Conservation (phyloP, 2,797 vertebrate species). For the Tauraco hartlaubi region DNA sequence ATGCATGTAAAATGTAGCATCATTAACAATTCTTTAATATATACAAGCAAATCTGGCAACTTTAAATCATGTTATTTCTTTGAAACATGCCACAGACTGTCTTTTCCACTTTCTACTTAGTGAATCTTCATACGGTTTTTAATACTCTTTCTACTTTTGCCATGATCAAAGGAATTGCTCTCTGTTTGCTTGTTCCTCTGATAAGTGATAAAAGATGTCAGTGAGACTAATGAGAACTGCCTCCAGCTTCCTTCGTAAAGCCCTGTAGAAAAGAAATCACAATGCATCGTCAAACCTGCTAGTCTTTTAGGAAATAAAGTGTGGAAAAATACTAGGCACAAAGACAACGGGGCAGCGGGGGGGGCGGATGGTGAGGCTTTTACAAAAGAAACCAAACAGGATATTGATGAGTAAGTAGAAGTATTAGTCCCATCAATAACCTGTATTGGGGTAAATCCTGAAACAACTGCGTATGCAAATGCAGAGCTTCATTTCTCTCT, state of each 20-base stretch:
- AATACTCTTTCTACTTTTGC: constrained; percentile 82
- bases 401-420: constrained; percentile 30
- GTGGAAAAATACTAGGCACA: constrained; percentile 64
- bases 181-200: constrained; percentile 84
- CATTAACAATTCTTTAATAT: constrained; percentile 75
- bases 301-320: constrained; percentile 69
- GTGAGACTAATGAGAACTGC: constrained; percentile 80
- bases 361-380: not conserved
- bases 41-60: constrained; percentile 74
- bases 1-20: constrained; percentile 41
- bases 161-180: constrained; percentile 83
- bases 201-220: constrained; percentile 85
- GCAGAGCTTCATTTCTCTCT: not conserved
- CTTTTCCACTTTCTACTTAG: constrained; percentile 76
- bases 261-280: constrained; percentile 75
- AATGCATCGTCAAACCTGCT: constrained; percentile 70
- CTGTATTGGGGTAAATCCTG: not conserved
- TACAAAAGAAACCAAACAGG: constrained; percentile 18
- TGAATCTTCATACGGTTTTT: constrained; percentile 80
- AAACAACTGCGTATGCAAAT: not conserved
- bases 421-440: not conserved
- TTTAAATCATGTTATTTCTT: constrained; percentile 76
- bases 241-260: constrained; percentile 73
- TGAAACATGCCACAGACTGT: constrained; percentile 77
- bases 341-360: constrained; percentile 11